phyloP scores from a whole-genome alignment of 2,113 vertebrate species.

The Cololabis saira region DNA sequence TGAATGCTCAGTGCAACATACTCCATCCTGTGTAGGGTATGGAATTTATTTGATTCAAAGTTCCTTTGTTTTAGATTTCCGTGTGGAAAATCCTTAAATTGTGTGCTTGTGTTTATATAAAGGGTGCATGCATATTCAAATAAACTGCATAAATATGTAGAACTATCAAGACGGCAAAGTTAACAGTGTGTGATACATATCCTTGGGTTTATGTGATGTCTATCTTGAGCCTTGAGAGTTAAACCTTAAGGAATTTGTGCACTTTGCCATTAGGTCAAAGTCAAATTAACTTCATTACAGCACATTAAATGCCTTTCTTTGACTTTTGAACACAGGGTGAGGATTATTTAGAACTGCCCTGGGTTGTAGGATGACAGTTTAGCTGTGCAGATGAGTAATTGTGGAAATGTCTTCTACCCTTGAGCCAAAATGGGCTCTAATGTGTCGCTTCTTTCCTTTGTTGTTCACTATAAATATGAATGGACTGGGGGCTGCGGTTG shows the following conservation, averaged over 20 bases:
- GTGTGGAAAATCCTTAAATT: not conserved
- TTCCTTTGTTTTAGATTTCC: no score
- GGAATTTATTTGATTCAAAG: no score
- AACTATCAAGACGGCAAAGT: constrained; percentile 4
- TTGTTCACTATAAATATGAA: constrained; percentile 74
- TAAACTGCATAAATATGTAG: not conserved
- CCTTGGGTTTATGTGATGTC: constrained; percentile 11
- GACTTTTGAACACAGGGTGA: constrained; percentile 57
- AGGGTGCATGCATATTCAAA: not conserved
- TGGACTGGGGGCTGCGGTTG: constrained; percentile 55
- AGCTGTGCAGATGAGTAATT: constrained; percentile 52
- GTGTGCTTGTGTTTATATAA: not conserved
- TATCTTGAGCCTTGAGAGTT: constrained; percentile 32
- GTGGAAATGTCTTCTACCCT: constrained; percentile 64
- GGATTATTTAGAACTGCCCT: constrained; percentile 47
- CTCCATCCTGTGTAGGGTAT: no score
- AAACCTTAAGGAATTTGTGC: constrained; percentile 46
- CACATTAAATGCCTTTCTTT: constrained; percentile 70
- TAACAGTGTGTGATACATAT: constrained; percentile 2
- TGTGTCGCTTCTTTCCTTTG: constrained; percentile 61
- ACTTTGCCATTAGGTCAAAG: constrained; percentile 65
- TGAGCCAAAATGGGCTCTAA: constrained; percentile 67
- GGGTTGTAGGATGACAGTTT: constrained; percentile 50
- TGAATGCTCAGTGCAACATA: no score
- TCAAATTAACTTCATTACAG: constrained; percentile 71